Evolutionary conservation across 1,140 invertebrate species (phyloP), one percentile per base, ranked within the genome.

Genomic region (Megalopta genalis): DNA sequence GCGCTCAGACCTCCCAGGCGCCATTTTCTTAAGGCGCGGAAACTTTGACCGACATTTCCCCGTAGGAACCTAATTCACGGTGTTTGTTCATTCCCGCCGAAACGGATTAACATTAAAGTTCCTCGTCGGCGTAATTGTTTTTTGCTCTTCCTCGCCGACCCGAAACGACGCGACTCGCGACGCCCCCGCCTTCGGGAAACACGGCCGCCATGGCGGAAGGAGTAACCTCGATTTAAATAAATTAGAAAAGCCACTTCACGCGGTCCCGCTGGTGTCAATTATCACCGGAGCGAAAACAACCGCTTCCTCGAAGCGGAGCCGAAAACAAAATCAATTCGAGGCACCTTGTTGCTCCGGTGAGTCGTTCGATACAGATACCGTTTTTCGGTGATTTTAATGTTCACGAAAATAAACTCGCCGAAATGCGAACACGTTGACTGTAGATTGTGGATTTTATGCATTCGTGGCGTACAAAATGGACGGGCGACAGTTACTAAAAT

Each of bases 61-160:
- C 42, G 23, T 8, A 23, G 8, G 25, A 46, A 23, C 16, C 23
- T 25, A 25, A 25, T 18, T 21, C 18, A 18, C 27, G n/a, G 54
- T 32, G 42, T 42, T 57, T n/a, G 32, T 46, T 10, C 21, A 37
- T 54, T 60, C 59, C 59, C 74, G 67, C 60, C 52, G 68, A 82
- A 59, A 76, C 39, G 21, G 64, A 60, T 68, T 60, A 83, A 83
- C 62, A 69, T 71, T 37, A 73, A 64, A 80, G 49, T 80, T 68
- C 69, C 49, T 74, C 32, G 23, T 14, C 10, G 6, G 18, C 1
- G 52, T 42, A n/a, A 42, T 67, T 67, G 42, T 64, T 67, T 42
- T 27, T 18, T 7, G 23, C 39, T 2, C n/a, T 7, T 32, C 25
- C 23, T 16, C 37, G n/a, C 46, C 32, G 39, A 25, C 23, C 65